Percentiles rank a stretch among this genome's conserved stretches.
Evolutionary conservation across 2,888 invertebrate genomes (phyloP).

Genomic region (Protonemura montana): DNA sequence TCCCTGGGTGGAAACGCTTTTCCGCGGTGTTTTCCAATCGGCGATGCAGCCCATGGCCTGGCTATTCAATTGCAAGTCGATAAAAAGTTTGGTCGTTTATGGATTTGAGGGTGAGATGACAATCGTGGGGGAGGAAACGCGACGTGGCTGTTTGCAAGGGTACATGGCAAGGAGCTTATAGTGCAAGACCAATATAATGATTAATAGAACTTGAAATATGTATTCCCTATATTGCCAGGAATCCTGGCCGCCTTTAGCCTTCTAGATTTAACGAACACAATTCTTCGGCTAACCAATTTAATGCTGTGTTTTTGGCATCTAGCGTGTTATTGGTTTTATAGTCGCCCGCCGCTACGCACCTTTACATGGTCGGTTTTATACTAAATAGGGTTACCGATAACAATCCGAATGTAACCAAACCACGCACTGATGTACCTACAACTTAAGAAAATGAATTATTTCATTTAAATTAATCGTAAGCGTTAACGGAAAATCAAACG

Average conservation of each 20-base stretch:
- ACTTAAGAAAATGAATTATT: neutral
- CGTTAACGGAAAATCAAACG: no score
- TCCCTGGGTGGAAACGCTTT: neutral
- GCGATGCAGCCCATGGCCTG: neutral
- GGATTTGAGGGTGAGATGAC: conserved; percentile 27
- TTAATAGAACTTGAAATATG: neutral
- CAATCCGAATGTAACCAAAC: no score
- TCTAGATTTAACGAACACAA: no score
- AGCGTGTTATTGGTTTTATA: no score
- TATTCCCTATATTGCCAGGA: neutral
- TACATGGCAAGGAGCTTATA: no score
- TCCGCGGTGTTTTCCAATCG: neutral
- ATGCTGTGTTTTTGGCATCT: no score
- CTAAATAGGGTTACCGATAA: no score
- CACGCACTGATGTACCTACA: no score
- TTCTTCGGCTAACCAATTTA: no score
- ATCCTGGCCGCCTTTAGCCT: no score
- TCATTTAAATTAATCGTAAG: neutral
- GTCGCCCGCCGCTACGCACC: no score
- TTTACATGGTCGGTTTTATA: no score
- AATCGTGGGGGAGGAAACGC: neutral
- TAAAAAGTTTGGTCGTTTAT: conserved; percentile 28
- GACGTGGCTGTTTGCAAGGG: neutral
- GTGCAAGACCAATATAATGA: neutral
- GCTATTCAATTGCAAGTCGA: conserved; percentile 15